These are phyloP conservation scores for Amyelois transitella DNA, from an alignment of 1,140 invertebrate genomes.

Conservation along the genomic window DNA sequence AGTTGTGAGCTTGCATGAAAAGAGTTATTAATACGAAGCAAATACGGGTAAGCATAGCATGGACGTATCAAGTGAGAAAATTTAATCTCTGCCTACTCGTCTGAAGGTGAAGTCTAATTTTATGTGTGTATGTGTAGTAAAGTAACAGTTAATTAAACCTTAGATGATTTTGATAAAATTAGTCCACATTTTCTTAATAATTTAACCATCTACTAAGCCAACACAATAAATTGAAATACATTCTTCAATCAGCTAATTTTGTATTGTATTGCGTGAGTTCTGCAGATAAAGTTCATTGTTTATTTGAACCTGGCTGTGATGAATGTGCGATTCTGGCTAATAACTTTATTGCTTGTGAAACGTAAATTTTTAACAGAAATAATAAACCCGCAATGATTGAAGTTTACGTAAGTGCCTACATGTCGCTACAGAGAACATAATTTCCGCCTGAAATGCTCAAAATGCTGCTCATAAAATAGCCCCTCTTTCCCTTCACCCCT, in stretches of 20 bases:
- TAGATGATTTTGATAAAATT: no score
- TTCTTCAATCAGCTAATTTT: not conserved
- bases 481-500: not conserved
- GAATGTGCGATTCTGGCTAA: constrained; percentile 5
- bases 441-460: constrained; percentile 25
- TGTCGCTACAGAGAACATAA: constrained; percentile 18
- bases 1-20: no score
- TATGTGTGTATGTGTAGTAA: no score
- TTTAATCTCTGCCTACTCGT: no score
- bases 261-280: not conserved
- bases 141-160: no score
- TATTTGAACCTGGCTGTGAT: not conserved
- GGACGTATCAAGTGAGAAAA: no score
- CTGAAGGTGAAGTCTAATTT: no score
- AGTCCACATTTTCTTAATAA: no score
- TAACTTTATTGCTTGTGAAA: constrained; percentile 9
- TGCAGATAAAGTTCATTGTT: not conserved
- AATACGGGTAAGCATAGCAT: no score
- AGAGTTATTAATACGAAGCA: no score
- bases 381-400: constrained; percentile 11
- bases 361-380: constrained; percentile 1
- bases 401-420: constrained; percentile 12
- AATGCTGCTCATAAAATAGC: constrained; percentile 26
- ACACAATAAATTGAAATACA: not conserved
- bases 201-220: not conserved